A percentile compares a stretch with the other conserved stretches of the same genome.
Evolutionary conservation across 2,888 invertebrate species (phyloP).

Genomic region (Himalopsyche kuldschensis): DNA sequence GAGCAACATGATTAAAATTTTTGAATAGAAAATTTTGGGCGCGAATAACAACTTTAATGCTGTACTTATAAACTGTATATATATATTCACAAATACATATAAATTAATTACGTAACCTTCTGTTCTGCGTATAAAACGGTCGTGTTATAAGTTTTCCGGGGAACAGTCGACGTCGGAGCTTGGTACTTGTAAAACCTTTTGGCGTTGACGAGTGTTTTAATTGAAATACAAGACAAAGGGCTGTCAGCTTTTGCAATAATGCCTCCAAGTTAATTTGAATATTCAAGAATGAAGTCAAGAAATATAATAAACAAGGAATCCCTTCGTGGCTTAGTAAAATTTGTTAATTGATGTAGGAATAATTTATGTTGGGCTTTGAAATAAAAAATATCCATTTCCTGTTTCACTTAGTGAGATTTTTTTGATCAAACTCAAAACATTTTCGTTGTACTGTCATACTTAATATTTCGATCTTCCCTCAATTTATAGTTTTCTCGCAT

Average conservation of each 20-base stretch:
- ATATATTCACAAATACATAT: not conserved
- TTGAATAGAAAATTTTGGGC: too few species aligned
- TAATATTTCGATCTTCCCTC: too few species aligned
- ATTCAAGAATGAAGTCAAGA: not conserved
- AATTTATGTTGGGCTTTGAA: too few species aligned
- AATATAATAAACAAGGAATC: not conserved
- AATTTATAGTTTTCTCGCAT: too few species aligned
- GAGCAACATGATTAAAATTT: too few species aligned
- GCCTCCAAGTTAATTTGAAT: conserved; percentile 7
- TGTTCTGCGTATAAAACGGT: not conserved
- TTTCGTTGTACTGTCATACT: too few species aligned
- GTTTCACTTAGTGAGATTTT: too few species aligned
- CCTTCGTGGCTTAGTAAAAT: not conserved
- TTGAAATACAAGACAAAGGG: conserved; percentile 13
- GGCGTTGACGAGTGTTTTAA: conserved; percentile 10
- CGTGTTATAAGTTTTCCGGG: not conserved
- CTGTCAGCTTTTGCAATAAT: not conserved
- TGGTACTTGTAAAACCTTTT: not conserved
- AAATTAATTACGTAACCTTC: not conserved
- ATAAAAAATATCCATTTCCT: too few species aligned
- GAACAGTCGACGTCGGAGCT: not conserved
- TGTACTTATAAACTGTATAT: too few species aligned
- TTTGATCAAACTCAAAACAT: too few species aligned
- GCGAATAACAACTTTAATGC: too few species aligned
- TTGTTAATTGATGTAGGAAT: too few species aligned